Conservation (phyloP, 2,797 vertebrate genomes). For the Diplodus puntazzo region DNA sequence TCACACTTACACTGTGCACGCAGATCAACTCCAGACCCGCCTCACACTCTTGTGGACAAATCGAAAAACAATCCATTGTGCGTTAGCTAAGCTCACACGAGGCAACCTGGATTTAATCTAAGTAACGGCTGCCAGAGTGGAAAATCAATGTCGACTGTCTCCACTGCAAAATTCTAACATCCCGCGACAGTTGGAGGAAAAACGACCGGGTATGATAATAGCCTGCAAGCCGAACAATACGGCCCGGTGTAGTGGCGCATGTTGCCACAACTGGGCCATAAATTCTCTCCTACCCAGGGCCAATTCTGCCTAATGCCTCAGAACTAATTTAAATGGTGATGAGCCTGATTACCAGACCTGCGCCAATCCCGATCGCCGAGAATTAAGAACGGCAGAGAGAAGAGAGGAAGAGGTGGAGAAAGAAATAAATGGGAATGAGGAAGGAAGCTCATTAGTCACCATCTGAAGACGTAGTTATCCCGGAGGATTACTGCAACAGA, state of each 20-base stretch:
- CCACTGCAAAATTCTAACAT: slow-evolving; percentile 40
- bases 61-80: not conserved
- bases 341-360: slow-evolving; percentile 43
- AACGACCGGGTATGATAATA: slow-evolving; percentile 47
- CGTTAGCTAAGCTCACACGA: not conserved
- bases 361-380: slow-evolving; percentile 30
- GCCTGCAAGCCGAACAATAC: slow-evolving; percentile 51
- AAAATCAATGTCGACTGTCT: slow-evolving; percentile 52
- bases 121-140: slow-evolving; percentile 29
- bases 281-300: slow-evolving; percentile 58
- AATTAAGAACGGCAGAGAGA: slow-evolving; percentile 10
- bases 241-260: slow-evolving; percentile 50
- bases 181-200: slow-evolving; percentile 35
- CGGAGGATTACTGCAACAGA: not conserved
- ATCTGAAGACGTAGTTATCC: not conserved
- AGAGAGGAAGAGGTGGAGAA: not conserved
- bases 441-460: slow-evolving; percentile 4
- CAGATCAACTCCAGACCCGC: not conserved
- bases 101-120: slow-evolving; percentile 31
- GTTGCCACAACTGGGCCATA: slow-evolving; percentile 60
- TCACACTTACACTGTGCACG: slow-evolving; percentile 7
- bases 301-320: slow-evolving; percentile 73
- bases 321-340: slow-evolving; percentile 77
- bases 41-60: not conserved
- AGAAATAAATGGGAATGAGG: not conserved